Conservation (phyloP, 2,797 vertebrate species). For the Hemibagrus guttatus region DNA sequence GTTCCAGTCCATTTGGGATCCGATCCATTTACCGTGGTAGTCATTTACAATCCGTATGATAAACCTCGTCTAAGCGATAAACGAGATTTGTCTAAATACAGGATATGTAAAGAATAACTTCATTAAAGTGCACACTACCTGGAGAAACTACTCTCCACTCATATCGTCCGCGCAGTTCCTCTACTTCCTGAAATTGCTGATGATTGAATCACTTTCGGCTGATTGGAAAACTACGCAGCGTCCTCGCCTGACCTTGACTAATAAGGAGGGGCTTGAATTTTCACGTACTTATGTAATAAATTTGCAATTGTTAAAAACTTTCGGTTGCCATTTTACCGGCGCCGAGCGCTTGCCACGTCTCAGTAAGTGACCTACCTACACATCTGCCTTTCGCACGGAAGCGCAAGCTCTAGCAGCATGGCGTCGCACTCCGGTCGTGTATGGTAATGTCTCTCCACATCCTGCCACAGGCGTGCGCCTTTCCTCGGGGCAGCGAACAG, state of each 20-base stretch:
- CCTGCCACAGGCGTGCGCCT: slow-evolving; percentile 30
- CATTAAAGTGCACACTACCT: not conserved
- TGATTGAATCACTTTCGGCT: slow-evolving; percentile 29
- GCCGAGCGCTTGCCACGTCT: slow-evolving; percentile 39
- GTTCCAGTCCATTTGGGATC: slow-evolving; percentile 25
- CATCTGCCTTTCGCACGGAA: slow-evolving; percentile 20
- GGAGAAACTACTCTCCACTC: not conserved
- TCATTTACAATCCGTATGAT: slow-evolving; percentile 37
- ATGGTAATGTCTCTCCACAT: slow-evolving; percentile 38
- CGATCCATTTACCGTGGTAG: slow-evolving; percentile 34
- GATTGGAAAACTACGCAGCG: slow-evolving; percentile 22
- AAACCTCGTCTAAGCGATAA: slow-evolving; percentile 17
- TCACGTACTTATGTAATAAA: slow-evolving; percentile 10
- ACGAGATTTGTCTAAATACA: not conserved
- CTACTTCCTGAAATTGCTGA: slow-evolving; percentile 39
- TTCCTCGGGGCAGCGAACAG: not conserved
- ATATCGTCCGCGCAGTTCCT: slow-evolving; percentile 21
- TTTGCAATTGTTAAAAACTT: slow-evolving; percentile 25
- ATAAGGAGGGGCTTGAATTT: slow-evolving; percentile 12
- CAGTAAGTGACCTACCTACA: slow-evolving; percentile 9
- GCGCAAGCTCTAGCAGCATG: slow-evolving; percentile 31
- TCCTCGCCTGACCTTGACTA: slow-evolving; percentile 50
- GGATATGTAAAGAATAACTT: not conserved
- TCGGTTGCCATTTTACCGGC: not conserved
- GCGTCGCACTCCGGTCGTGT: slow-evolving; percentile 4